A percentile compares a stretch with the other conserved stretches of the same genome.
These are phyloP conservation scores for Pelosia muscerda DNA, from an alignment of 2,888 invertebrate genomes.

Conservation along the genomic window DNA sequence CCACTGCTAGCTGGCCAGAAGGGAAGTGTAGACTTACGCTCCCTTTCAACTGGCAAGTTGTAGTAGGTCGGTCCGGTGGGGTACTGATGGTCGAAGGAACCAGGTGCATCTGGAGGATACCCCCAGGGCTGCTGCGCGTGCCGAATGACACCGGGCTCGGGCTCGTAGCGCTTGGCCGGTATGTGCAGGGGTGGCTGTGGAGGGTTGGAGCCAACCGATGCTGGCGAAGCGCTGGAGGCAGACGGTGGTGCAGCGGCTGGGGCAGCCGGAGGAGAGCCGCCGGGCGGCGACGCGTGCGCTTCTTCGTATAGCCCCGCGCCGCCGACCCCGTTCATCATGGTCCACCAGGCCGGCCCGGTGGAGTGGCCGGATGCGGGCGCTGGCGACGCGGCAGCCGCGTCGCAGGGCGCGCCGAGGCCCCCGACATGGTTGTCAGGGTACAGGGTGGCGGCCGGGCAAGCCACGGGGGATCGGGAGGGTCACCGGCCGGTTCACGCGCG, in stretches of 20 bases:
- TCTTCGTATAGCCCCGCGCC: constrained; percentile 91
- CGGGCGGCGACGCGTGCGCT: constrained; percentile 87
- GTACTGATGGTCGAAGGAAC: constrained; percentile 90
- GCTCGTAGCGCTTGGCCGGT: constrained; percentile 93
- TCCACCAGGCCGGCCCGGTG: constrained; percentile 95
- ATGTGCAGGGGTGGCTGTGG: constrained; percentile 94
- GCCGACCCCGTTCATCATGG: constrained; percentile 93
- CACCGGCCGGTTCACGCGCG: constrained; percentile 83
- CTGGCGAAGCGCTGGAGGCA: constrained; percentile 86
- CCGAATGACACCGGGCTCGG: constrained; percentile 91
- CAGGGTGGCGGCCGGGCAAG: constrained; percentile 93
- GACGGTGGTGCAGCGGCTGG: constrained; percentile 89
- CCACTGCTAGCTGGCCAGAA: constrained; percentile 90
- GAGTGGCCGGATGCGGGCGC: constrained; percentile 94
- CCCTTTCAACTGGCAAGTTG: constrained; percentile 90
- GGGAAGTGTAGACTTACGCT: constrained; percentile 88
- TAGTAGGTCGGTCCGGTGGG: constrained; percentile 90
- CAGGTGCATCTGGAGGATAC: constrained; percentile 90
- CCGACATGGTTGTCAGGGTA: constrained; percentile 92
- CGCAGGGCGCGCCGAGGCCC: constrained; percentile 90
- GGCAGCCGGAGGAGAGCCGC: constrained; percentile 89
- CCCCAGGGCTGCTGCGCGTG: constrained; percentile 93
- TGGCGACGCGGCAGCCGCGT: constrained; percentile 90
- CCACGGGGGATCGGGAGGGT: constrained; percentile 89
- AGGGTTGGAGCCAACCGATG: constrained; percentile 89